Evolutionary conservation across 1,140 invertebrate genomes (phyloP).

Genomic region (Zaprionus capensis): DNA sequence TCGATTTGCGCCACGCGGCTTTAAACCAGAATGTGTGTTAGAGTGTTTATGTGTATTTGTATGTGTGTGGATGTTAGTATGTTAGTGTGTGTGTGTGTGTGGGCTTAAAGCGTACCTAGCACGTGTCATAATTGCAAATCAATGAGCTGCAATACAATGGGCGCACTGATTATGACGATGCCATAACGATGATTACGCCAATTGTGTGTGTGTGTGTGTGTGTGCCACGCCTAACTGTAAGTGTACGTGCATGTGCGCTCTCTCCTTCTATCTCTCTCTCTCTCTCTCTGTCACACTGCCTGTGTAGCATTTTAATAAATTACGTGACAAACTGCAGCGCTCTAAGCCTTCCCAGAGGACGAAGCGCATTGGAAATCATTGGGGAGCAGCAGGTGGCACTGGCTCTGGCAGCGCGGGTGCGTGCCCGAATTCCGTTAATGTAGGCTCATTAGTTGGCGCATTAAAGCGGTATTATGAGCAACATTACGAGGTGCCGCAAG

Average conservation of each 20-base stretch:
- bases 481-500: conserved; percentile 25
- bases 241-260: conserved; percentile 22
- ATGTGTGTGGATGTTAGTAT: background rate
- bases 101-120: conserved; percentile 48
- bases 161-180: conserved; percentile 75
- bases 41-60: background rate
- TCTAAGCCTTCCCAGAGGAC: conserved; percentile 39
- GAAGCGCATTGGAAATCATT: conserved; percentile 12
- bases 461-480: conserved; percentile 73
- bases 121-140: conserved; percentile 81
- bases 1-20: conserved; percentile 10
- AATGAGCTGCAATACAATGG: conserved; percentile 79
- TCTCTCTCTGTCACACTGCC: conserved; percentile 29
- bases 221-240: conserved; percentile 23
- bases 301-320: conserved; percentile 80
- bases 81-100: conserved; percentile 6
- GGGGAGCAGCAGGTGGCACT: conserved; percentile 63
- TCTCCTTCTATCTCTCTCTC: conserved; percentile 22
- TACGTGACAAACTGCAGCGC: conserved; percentile 79
- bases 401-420: conserved; percentile 38
- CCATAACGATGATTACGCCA: conserved; percentile 78
- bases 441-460: conserved; percentile 80
- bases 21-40: conserved; percentile 7
- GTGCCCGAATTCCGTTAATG: conserved; percentile 74
- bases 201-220: conserved; percentile 50